phyloP scores from a whole-genome alignment of 2,888 invertebrate genomes.

The Cyaniris semiargus region DNA sequence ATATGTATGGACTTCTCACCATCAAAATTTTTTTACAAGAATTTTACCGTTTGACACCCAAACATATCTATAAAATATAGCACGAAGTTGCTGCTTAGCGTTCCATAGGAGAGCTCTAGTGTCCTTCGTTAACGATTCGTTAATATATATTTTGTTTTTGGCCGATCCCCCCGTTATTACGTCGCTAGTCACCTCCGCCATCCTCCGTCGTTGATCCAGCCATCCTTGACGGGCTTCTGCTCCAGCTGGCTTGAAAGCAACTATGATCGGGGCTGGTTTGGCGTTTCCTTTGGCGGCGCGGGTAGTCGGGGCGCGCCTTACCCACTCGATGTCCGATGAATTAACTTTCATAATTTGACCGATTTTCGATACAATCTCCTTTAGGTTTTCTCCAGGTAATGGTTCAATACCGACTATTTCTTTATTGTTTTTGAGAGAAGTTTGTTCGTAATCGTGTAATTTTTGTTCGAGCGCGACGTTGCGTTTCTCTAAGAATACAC shows the following conservation, averaged over 20 bases:
- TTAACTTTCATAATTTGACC: too few species aligned
- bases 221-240: too few species aligned
- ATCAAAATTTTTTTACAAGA: slow-evolving; percentile 6
- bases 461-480: too few species aligned
- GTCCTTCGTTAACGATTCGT: not conserved
- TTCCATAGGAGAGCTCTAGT: too few species aligned
- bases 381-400: too few species aligned
- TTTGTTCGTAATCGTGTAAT: slow-evolving; percentile 31
- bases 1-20: not conserved
- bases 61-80: not conserved
- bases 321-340: too few species aligned
- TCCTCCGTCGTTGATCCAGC: too few species aligned
- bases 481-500: slow-evolving; percentile 37
- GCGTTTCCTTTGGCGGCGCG: too few species aligned
- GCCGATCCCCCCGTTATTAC: not conserved
- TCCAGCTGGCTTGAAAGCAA: too few species aligned
- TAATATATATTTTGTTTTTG: not conserved
- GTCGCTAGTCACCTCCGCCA: not conserved
- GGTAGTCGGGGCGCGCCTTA: too few species aligned
- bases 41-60: slow-evolving; percentile 20
- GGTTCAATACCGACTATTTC: slow-evolving; percentile 36
- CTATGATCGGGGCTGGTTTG: too few species aligned
- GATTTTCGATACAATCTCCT: too few species aligned
- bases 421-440: slow-evolving; percentile 32
- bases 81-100: not conserved